phyloP scores from a whole-genome alignment of 1,140 invertebrate genomes.

The Diprion similis region DNA sequence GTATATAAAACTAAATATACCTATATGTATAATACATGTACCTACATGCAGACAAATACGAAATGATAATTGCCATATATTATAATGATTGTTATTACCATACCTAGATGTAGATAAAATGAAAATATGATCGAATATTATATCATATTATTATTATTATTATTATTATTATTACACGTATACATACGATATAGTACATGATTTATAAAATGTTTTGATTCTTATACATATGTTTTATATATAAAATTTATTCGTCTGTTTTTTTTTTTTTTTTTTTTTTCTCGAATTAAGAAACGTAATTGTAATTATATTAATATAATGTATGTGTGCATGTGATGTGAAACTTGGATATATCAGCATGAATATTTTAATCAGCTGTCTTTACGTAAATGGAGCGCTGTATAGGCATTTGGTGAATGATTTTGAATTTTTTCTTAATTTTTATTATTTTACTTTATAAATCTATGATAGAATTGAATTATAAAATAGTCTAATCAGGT shows the following conservation, averaged over 20 bases:
- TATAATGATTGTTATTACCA: neutral
- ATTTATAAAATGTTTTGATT: neutral
- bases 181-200: neutral
- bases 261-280: neutral
- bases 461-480: too few relatives aligned
- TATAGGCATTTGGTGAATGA: neutral
- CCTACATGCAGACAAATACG: neutral
- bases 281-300: neutral
- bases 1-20: too few relatives aligned
- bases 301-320: neutral
- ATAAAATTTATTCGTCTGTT: neutral
- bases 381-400: neutral
- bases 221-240: neutral
- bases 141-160: constrained; percentile 1
- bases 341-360: neutral
- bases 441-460: too few relatives aligned
- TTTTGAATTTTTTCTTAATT: too few relatives aligned
- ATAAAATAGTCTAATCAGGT: too few relatives aligned
- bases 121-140: neutral
- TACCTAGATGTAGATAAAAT: neutral
- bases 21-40: too few relatives aligned
- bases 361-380: neutral
- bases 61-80: neutral
- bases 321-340: neutral
- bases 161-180: neutral